phyloP scores from a whole-genome alignment of 2,797 vertebrate genomes.

The Pogoniulus pusillus region DNA sequence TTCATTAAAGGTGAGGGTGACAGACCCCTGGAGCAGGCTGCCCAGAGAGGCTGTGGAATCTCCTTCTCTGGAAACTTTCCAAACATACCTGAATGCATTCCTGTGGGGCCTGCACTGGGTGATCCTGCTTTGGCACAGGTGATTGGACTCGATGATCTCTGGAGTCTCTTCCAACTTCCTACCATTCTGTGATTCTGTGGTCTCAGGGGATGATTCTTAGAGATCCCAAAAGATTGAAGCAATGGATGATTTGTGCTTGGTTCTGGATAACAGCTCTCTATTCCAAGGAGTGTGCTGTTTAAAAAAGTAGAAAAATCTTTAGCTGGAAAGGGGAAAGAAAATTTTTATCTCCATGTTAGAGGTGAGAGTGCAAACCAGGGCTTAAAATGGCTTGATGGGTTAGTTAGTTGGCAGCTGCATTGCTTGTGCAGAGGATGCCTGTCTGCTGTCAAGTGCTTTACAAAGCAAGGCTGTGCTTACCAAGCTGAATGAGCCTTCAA shows the following conservation, averaged over 20 bases:
- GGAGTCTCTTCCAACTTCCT: no score
- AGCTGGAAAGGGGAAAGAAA: not conserved
- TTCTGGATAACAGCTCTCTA: not conserved
- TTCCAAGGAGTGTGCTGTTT: not conserved
- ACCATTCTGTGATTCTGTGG: no score
- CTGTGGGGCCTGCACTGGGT: no score
- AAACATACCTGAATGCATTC: no score
- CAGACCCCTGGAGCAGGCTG: no score
- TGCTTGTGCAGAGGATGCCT: not conserved
- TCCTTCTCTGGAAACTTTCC: no score
- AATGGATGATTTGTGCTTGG: not conserved
- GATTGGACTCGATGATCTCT: no score
- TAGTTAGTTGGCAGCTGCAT: rapidly evolving
- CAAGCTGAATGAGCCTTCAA: not conserved
- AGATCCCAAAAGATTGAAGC: not conserved
- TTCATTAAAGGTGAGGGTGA: no score
- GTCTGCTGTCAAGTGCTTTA: not conserved
- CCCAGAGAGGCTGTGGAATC: no score
- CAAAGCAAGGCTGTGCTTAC: not conserved
- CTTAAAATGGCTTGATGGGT: not conserved
- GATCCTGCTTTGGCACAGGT: no score
- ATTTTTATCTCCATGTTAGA: not conserved
- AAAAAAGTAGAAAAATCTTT: not conserved
- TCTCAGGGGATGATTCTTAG: not conserved
- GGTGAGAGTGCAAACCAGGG: not conserved